Evolutionary conservation across 1,140 invertebrate genomes (phyloP), one percentile per base, ranked within the genome.

Genomic region (Euwallacea similis): DNA sequence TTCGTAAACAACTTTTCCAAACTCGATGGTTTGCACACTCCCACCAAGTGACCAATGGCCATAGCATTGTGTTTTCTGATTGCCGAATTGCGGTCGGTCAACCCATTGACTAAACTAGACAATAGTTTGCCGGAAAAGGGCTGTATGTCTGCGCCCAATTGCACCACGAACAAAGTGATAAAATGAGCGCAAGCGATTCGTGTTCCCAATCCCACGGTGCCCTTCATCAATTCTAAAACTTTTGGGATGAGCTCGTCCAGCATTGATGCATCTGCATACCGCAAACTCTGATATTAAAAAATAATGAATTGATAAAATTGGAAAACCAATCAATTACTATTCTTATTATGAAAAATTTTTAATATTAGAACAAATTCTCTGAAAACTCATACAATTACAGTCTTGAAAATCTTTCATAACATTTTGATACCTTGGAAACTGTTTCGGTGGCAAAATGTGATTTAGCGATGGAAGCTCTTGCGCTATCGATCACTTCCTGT

Each of bases 361-460:
- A 11, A 50, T 50, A 11, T 6, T 50, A 11, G 13, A 50, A 10
- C 46, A 50, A 50, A 50, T 2, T 33, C 21, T 33, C 21, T 33
- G 21, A 33, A 33, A 33, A 33, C 4, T 33, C 1, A 33, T 33
- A 2, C 21, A 33, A 33, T 4, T 33, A 33, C 21, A 33, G 21
- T 33, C 21, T 50, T 13, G 6, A 50, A 50, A 50, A 6, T 16
- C 7, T 58, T 0, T 16, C 13, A 16, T 7, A 58, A 16, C 7
- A 16, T 58, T 58, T 16, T 41, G 60, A 63, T 82, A 91, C 91
- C 83, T 91, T 91, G 46, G 92, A 89, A 21, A 97, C 88, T 2
- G 93, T 94, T 78, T 96, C 93, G 73, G 92, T 94, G 74, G 94
- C 94, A 66, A 94, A 91, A 78, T 95, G 93, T 41, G 87, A 88